These are phyloP conservation scores for Drosophila robusta DNA, from an alignment of 2,888 invertebrate species.

Conservation along the genomic window DNA sequence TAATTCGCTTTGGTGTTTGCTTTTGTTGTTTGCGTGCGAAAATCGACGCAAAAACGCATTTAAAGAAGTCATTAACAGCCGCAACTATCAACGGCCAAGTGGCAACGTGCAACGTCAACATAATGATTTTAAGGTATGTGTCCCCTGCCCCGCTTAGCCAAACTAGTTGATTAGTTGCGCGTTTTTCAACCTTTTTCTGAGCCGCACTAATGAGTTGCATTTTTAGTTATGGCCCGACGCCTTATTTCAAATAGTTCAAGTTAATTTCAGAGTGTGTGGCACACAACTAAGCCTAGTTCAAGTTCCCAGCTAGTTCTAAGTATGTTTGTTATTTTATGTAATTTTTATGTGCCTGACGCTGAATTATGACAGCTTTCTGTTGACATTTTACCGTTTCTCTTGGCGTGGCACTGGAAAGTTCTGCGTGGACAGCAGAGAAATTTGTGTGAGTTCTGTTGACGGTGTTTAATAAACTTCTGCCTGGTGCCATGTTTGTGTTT, in stretches of 20 bases:
- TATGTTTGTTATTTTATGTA: slow-evolving; percentile 49
- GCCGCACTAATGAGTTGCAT: slow-evolving; percentile 44
- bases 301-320: slow-evolving; percentile 18
- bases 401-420: slow-evolving; percentile 57
- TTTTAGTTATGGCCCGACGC: slow-evolving; percentile 31
- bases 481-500: slow-evolving; percentile 58
- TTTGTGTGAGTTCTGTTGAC: slow-evolving; percentile 40
- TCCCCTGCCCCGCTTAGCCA: slow-evolving; percentile 13
- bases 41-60: slow-evolving; percentile 53
- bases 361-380: slow-evolving; percentile 48
- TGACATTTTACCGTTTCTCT: slow-evolving; percentile 41
- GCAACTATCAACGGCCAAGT: slow-evolving; percentile 56
- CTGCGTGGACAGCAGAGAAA: slow-evolving; percentile 46
- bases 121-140: slow-evolving; percentile 84
- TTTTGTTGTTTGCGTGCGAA: slow-evolving; percentile 42
- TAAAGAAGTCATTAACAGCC: slow-evolving; percentile 75
- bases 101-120: slow-evolving; percentile 70
- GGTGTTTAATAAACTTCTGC: slow-evolving; percentile 38
- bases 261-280: slow-evolving; percentile 51
- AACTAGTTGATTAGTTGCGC: slow-evolving; percentile 10
- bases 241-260: slow-evolving; percentile 48
- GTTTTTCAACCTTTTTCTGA: slow-evolving; percentile 35
- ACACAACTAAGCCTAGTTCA: slow-evolving; percentile 20
- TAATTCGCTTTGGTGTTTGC: slow-evolving; percentile 44
- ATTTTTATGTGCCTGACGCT: slow-evolving; percentile 37